phyloP scores from a whole-genome alignment of 2,888 invertebrate genomes.

The Aphodius sticticus region DNA sequence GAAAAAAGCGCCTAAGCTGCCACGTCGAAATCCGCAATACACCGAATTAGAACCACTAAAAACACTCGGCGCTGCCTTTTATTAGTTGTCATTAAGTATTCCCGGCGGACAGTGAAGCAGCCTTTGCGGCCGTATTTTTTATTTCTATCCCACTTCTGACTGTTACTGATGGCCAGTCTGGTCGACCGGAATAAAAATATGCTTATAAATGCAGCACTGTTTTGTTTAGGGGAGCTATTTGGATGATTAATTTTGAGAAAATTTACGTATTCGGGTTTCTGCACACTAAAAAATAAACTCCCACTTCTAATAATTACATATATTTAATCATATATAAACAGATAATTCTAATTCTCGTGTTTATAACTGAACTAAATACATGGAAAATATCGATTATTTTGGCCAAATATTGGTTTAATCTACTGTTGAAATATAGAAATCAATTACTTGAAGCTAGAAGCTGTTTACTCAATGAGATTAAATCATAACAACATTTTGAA shows the following conservation, averaged over 20 bases:
- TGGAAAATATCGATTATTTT: no score
- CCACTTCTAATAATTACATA: no score
- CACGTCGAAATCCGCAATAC: slow-evolving; percentile 25
- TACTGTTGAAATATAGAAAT: no score
- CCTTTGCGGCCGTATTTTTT: neutral
- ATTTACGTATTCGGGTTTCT: no score
- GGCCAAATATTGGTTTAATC: no score
- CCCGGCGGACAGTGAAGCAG: slow-evolving; percentile 6
- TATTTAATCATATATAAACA: no score
- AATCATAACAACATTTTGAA: no score
- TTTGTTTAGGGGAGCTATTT: neutral
- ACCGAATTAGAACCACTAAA: slow-evolving; percentile 36
- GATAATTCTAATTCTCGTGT: no score
- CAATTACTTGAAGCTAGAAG: no score
- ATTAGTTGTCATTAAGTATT: slow-evolving; percentile 33
- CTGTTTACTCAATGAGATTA: no score
- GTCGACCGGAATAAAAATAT: neutral
- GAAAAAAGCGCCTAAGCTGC: neutral
- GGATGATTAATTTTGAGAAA: neutral
- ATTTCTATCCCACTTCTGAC: neutral
- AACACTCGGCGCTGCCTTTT: slow-evolving; percentile 36
- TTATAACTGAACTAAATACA: no score
- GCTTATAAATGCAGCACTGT: neutral
- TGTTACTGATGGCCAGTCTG: neutral
- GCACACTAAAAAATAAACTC: no score